Evolutionary conservation across 2,113 vertebrate species (phyloP), one percentile per base, ranked within the genome.

Genomic region (Orientallactaga bullata): DNA sequence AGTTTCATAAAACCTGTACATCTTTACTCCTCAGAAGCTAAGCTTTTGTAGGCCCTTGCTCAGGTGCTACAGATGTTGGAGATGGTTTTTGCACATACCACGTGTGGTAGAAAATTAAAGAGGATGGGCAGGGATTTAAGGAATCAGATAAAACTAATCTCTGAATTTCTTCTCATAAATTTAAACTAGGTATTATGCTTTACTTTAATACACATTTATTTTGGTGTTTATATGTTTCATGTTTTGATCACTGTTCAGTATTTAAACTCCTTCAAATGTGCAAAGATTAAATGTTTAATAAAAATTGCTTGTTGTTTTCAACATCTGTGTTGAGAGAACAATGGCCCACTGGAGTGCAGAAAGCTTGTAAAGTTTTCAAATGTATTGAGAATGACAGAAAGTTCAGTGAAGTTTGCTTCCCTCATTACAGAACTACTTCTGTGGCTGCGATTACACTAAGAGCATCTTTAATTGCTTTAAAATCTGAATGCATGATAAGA

Each of bases 391-490:
- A 99, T 99, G 99, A 99, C 98, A 99, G 99, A 99, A 99, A 99
- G 99, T 99, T 99, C 99, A 99, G 99, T 98, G 98, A 99, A 98
- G 99, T 99, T 99, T 99, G 99, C 99, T 99, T 99, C 98, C 98
- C 99, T 99, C 99, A 99, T 99, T 99, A 99, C 99, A 98, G 97
- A 99, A 98, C 99, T 99, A 99, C 99, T 99, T 99, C 98, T 99
- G 99, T 98, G 99, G 98, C 99, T 99, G 99, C 99, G 99, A 99
- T 99, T 99, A 99, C 99, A 99, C 99, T 98, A 99, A 99, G 99
- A 99, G 99, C 99, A 99, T 99, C 99, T 99, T 99, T 99, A 99
- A 99, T 99, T 99, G 99, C 99, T 99, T 99, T 99, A 99, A 99
- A 99, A 99, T 99, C 99, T 99, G 99, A 99, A 99, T 99, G 99